Percentiles rank a stretch among this genome's conserved stretches.
phyloP scores from a whole-genome alignment of 2,888 invertebrate species.

The Epinotia demarniana region DNA sequence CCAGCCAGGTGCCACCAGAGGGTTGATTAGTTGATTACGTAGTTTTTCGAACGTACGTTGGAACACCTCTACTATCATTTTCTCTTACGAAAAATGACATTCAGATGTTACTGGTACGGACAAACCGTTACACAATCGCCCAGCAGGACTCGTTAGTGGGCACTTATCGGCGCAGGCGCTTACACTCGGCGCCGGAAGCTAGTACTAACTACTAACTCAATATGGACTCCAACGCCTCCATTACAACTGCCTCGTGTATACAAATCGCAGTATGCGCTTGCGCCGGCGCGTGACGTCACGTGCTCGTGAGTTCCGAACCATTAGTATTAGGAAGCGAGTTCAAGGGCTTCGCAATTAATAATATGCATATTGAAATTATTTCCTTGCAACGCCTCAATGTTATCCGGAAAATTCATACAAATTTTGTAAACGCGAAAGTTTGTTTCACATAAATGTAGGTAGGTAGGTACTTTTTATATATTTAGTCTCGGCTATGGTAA shows the following conservation, averaged over 20 bases:
- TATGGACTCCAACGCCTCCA: slow-evolving; percentile 14
- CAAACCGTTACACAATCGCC: background rate
- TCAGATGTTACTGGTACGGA: no score
- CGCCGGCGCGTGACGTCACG: slow-evolving; percentile 22
- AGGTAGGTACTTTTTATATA: no score
- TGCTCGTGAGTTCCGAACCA: slow-evolving; percentile 15
- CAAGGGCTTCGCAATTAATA: slow-evolving; percentile 28
- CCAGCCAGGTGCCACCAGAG: no score
- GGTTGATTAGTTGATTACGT: no score
- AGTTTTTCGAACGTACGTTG: no score
- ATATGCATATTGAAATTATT: background rate
- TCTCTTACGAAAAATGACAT: no score
- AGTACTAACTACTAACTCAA: background rate
- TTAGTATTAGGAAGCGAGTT: slow-evolving; percentile 38
- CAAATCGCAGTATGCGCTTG: slow-evolving; percentile 13
- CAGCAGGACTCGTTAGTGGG: background rate
- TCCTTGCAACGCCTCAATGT: background rate
- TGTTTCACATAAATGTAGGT: no score
- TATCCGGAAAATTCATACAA: no score
- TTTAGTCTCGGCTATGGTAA: no score
- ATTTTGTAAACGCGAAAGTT: no score
- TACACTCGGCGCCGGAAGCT: background rate
- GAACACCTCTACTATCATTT: no score
- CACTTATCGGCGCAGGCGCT: background rate
- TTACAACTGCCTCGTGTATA: slow-evolving; percentile 13